These are phyloP conservation scores for Pogoniulus pusillus DNA, from an alignment of 2,797 vertebrate genomes.

Conservation along the genomic window DNA sequence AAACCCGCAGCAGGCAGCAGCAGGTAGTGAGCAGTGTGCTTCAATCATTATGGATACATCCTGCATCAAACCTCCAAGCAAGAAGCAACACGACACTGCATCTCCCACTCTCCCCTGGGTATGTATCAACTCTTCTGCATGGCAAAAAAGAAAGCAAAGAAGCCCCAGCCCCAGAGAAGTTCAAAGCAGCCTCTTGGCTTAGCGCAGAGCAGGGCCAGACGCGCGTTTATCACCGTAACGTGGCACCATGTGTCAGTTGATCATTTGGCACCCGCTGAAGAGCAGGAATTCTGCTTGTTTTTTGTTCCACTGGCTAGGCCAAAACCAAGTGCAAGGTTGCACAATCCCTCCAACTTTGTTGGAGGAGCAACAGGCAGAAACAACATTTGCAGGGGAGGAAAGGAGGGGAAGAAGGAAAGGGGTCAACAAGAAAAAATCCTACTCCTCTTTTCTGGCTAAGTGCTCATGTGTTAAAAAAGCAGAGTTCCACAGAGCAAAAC, in stretches of 20 bases:
- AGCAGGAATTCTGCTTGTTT: slow-evolving; percentile 68
- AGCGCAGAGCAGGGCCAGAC: not conserved
- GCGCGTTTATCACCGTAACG: not conserved
- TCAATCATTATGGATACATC: not conserved
- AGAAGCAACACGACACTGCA: not conserved
- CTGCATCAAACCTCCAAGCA: not conserved
- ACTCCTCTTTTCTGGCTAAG: slow-evolving; percentile 20
- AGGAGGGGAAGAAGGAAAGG: not conserved
- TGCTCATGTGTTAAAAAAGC: slow-evolving; percentile 16
- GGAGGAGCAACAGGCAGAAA: slow-evolving; percentile 23
- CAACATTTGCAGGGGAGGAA: not conserved
- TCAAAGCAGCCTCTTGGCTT: not conserved
- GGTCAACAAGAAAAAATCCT: not conserved
- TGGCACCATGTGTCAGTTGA: slow-evolving; percentile 45
- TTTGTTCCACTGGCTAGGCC: slow-evolving; percentile 42
- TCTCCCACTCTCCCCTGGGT: not conserved
- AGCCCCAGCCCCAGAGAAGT: not conserved
- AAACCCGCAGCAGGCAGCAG: not conserved
- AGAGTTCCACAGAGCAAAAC: slow-evolving; percentile 5
- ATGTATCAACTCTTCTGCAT: not conserved
- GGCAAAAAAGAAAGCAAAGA: not conserved
- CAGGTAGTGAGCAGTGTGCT: not conserved
- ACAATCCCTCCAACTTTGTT: slow-evolving; percentile 42
- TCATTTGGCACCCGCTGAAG: slow-evolving; percentile 40
- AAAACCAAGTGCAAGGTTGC: slow-evolving; percentile 58